Percentiles rank a stretch among this genome's conserved stretches.
phyloP scores from a whole-genome alignment of 2,797 vertebrate species.

The Aplochiton taeniatus region DNA sequence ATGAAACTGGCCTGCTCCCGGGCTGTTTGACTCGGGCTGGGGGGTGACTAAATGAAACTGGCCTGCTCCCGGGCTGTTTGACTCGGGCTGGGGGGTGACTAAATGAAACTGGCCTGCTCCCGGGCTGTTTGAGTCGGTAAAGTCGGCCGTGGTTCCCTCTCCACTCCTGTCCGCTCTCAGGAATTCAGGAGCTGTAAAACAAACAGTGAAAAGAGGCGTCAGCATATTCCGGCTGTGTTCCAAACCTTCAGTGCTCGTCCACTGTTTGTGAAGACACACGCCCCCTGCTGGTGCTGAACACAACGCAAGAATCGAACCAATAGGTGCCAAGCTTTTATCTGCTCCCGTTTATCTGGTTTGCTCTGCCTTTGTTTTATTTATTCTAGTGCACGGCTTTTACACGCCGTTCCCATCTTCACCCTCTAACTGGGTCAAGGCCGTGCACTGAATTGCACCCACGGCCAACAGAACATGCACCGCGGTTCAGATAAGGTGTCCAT shows the following conservation, averaged over 20 bases:
- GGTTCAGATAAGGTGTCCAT: too few species aligned
- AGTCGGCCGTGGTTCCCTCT: slow-evolving; percentile 7
- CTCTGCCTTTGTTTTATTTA: too few species aligned
- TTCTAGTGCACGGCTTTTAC: too few species aligned
- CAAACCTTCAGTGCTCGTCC: slow-evolving; percentile 45
- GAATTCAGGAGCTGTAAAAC: slow-evolving; percentile 75
- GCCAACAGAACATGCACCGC: too few species aligned
- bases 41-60: slow-evolving; percentile 38
- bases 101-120: slow-evolving; percentile 40
- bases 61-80: slow-evolving; percentile 32
- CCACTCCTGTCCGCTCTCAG: slow-evolving; percentile 59
- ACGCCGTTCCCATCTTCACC: too few species aligned
- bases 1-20: slow-evolving; percentile 43
- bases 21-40: too few species aligned
- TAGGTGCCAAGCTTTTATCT: too few species aligned
- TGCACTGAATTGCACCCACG: too few species aligned
- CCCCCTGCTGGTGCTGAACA: slow-evolving; percentile 66
- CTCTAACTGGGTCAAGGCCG: too few species aligned
- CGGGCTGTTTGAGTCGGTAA: slow-evolving; percentile 50
- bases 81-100: slow-evolving; percentile 22
- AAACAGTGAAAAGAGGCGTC: slow-evolving; percentile 72
- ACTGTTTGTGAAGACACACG: slow-evolving; percentile 35
- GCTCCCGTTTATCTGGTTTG: too few species aligned
- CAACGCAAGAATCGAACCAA: slow-evolving; percentile 28
- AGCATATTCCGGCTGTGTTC: slow-evolving; percentile 67